Conservation (phyloP, 2,888 invertebrate genomes). For the Ganaspis brasiliensis region DNA sequence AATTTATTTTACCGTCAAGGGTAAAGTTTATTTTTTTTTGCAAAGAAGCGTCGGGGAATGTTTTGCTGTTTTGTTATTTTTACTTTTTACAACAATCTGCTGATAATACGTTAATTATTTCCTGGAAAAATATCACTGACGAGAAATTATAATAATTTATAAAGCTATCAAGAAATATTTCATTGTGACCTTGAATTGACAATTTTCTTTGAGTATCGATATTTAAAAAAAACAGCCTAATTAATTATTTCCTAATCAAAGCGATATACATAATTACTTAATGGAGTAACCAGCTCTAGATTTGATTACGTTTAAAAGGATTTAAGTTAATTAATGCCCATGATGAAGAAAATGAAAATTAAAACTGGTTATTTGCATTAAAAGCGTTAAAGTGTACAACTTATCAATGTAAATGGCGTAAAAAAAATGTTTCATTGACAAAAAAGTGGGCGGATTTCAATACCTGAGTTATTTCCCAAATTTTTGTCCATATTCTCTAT, state of each 20-base stretch:
- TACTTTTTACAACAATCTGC: too few species aligned
- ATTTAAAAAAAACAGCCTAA: neutral
- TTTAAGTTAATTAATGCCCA: neutral
- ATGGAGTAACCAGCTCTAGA: neutral
- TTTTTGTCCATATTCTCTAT: neutral
- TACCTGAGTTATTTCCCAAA: constrained; percentile 5
- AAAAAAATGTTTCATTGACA: neutral
- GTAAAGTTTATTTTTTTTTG: too few species aligned
- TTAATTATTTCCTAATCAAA: constrained; percentile 14
- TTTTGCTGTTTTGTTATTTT: too few species aligned
- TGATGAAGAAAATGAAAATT: neutral
- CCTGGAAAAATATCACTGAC: neutral
- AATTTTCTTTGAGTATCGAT: neutral
- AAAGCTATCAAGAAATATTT: neutral
- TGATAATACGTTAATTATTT: neutral
- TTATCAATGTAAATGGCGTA: neutral
- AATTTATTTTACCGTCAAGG: too few species aligned
- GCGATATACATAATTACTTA: neutral
- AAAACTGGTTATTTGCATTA: neutral
- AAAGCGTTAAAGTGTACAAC: neutral
- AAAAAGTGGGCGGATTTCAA: constrained; percentile 9
- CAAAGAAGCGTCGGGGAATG: too few species aligned
- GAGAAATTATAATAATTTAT: neutral
- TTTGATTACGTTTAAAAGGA: neutral
- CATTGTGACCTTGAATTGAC: neutral